These are phyloP conservation scores for Maconellicoccus hirsutus DNA, from an alignment of 1,140 invertebrate species.

Conservation along the genomic window DNA sequence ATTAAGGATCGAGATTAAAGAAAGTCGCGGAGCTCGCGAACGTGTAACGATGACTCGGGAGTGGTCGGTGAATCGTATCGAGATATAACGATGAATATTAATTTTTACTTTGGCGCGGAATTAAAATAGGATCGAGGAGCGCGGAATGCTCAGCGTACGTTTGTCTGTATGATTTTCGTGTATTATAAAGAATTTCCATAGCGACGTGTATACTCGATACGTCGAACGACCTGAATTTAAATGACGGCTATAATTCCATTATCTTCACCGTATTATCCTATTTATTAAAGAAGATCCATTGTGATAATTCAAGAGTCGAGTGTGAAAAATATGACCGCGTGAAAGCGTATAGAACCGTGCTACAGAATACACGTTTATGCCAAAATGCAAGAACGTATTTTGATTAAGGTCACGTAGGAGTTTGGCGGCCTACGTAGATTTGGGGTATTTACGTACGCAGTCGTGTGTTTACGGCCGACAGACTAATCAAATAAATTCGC, in stretches of 20 bases:
- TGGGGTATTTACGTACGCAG: background rate
- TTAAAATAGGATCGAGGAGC: background rate
- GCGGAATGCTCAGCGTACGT: background rate
- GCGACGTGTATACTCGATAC: no score
- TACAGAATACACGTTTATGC: background rate
- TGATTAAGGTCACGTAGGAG: constrained; percentile 12
- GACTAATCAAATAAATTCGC: no score
- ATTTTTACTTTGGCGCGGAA: background rate
- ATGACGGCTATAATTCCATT: constrained; percentile 15
- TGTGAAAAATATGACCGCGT: constrained; percentile 15
- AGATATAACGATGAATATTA: background rate
- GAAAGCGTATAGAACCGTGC: constrained; percentile 12
- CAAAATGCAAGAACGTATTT: background rate
- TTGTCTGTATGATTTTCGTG: background rate
- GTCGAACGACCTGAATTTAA: constrained; percentile 10
- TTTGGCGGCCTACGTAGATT: background rate
- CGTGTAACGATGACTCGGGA: background rate
- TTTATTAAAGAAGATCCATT: background rate
- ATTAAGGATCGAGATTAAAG: no score
- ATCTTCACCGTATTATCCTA: constrained; percentile 18
- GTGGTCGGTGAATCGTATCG: background rate
- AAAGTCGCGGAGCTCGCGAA: no score
- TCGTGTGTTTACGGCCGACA: background rate
- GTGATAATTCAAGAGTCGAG: constrained; percentile 10
- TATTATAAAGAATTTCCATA: background rate